Percentiles rank a stretch among this genome's conserved stretches.
These are phyloP conservation scores for Ectropis crepuscularia DNA, from an alignment of 2,888 invertebrate species.

Conservation along the genomic window DNA sequence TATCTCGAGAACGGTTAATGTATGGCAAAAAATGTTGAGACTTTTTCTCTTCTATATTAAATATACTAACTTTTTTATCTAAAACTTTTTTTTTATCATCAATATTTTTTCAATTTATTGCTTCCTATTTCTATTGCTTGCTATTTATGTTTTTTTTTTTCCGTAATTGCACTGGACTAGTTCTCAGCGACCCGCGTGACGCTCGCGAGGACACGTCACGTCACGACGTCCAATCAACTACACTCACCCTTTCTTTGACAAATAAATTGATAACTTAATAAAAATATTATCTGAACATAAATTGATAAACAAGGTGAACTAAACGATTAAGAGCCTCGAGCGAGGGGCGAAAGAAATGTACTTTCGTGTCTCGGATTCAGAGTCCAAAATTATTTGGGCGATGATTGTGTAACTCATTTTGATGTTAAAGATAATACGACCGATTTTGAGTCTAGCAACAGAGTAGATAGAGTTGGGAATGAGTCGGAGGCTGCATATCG, in stretches of 20 bases:
- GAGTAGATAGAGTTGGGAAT: slow-evolving; percentile 19
- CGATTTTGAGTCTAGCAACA: slow-evolving; percentile 14
- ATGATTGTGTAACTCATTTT: slow-evolving; percentile 2
- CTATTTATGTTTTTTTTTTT: too few relatives aligned
- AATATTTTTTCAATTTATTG: too few relatives aligned
- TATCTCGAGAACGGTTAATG: too few relatives aligned
- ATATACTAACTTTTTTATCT: too few relatives aligned
- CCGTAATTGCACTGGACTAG: too few relatives aligned
- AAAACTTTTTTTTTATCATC: too few relatives aligned
- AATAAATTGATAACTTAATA: slow-evolving; percentile 40
- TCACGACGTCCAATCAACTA: slow-evolving; percentile 14
- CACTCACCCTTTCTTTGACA: slow-evolving; percentile 22
- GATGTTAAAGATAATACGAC: not conserved
- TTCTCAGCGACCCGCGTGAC: too few relatives aligned
- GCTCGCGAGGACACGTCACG: not conserved
- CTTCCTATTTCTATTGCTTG: too few relatives aligned
- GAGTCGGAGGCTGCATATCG: slow-evolving; percentile 20
- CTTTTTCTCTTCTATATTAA: too few relatives aligned
- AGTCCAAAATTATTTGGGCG: not conserved
- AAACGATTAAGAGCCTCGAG: slow-evolving; percentile 29
- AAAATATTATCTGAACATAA: slow-evolving; percentile 26
- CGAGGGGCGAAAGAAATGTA: not conserved
- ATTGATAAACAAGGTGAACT: slow-evolving; percentile 46
- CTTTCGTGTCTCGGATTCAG: not conserved
- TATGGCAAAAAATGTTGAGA: too few relatives aligned